Conservation (phyloP, 2,113 vertebrate species). For the Grallaria varia region DNA sequence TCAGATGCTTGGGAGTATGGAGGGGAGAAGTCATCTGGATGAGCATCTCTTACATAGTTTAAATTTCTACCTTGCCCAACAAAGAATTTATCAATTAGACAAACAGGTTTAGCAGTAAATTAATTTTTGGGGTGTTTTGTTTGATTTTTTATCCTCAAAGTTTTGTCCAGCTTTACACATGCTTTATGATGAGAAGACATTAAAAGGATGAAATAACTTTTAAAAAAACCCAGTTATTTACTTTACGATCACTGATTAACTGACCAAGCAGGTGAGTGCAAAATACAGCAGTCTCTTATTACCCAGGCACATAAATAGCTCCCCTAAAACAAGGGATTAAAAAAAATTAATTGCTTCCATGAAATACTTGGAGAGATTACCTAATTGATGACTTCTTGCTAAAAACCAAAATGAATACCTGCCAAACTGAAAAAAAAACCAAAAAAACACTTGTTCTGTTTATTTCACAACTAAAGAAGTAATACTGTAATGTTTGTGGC, state of each 20-base stretch:
- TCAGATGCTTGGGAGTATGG: background rate
- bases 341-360: background rate
- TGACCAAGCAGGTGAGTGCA: background rate
- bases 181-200: background rate
- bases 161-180: background rate
- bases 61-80: background rate
- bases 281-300: background rate
- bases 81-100: background rate
- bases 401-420: background rate
- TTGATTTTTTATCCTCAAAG: background rate
- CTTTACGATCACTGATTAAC: background rate
- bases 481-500: background rate
- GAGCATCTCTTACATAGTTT: background rate
- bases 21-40: background rate
- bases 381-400: background rate
- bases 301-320: background rate
- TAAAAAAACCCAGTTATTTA: background rate
- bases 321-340: background rate
- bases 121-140: fast-evolving
- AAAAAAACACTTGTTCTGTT: background rate
- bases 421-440: background rate
- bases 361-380: background rate
- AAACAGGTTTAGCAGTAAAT: background rate
- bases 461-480: background rate
- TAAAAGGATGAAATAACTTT: background rate